A percentile compares a stretch with the other conserved stretches of the same genome.
These are phyloP conservation scores for Drosophila algonquin DNA, from an alignment of 2,888 invertebrate species.

Conservation along the genomic window DNA sequence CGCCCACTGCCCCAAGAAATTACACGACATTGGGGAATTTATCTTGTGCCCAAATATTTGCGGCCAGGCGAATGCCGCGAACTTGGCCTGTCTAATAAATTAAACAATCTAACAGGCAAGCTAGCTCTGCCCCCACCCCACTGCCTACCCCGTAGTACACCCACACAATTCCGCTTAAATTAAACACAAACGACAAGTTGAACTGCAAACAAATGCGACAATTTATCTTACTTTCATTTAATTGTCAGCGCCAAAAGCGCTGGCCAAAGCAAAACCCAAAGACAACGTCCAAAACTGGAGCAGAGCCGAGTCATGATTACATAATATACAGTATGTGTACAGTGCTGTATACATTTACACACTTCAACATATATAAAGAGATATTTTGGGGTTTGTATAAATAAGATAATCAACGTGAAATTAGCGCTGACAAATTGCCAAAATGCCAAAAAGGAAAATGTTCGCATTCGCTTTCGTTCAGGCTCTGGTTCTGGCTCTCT, in stretches of 20 bases:
- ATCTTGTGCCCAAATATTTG: conserved; percentile 69
- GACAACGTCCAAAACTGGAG: conserved; percentile 46
- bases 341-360: conserved; percentile 3
- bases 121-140: conserved; percentile 4
- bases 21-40: conserved; percentile 68
- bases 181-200: conserved; percentile 71
- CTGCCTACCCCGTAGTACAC: conserved; percentile 5
- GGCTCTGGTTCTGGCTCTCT: conserved; percentile 2
- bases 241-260: conserved; percentile 77
- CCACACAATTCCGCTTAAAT: conserved; percentile 53
- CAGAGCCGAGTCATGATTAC: conserved; percentile 42
- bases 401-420: conserved; percentile 72
- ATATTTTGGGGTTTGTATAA: conserved; percentile 8
- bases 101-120: conserved; percentile 57
- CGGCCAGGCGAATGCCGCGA: conserved; percentile 51
- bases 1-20: conserved; percentile 57
- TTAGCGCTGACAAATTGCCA: conserved; percentile 75
- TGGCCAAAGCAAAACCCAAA: conserved; percentile 58
- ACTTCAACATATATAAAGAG: conserved; percentile 1
- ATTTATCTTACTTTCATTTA: conserved; percentile 81
- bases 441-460: conserved; percentile 47
- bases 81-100: conserved; percentile 58
- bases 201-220: conserved; percentile 80
- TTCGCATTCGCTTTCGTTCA: conserved; percentile 20
- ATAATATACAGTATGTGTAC: conserved; percentile 39